Conservation (phyloP, 2,113 vertebrate genomes). For the Psittacus erithacus region DNA sequence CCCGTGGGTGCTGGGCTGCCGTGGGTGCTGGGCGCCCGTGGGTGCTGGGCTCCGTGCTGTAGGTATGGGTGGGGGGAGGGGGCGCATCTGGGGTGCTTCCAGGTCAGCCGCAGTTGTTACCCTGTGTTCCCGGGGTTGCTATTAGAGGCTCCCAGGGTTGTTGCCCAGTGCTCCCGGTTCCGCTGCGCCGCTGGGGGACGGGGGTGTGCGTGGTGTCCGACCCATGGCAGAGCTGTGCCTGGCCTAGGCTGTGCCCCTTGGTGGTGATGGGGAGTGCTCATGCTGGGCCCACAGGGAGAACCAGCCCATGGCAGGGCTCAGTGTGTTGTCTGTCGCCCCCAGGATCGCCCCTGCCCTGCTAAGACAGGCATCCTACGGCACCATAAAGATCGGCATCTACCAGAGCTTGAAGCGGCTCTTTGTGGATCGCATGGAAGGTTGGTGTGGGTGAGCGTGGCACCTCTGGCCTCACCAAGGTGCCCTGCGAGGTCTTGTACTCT, state of each 20-base stretch:
- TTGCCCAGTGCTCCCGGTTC: neutral
- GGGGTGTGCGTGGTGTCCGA: no score
- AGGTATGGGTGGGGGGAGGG: no score
- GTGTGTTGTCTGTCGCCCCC: accelerated
- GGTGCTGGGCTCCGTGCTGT: no score
- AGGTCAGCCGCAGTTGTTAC: neutral
- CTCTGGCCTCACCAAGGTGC: accelerated
- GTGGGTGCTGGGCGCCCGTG: no score
- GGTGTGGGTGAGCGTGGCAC: neutral
- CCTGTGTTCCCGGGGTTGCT: neutral
- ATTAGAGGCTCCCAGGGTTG: neutral
- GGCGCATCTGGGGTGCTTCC: no score
- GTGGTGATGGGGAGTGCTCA: accelerated
- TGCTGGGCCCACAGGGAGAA: neutral
- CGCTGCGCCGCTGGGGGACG: no score
- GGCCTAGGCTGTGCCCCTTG: no score
- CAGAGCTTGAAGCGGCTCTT: slow-evolving; percentile 94
- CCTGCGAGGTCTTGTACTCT: accelerated
- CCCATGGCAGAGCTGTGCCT: accelerated
- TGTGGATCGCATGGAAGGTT: slow-evolving; percentile 90
- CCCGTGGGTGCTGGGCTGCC: neutral
- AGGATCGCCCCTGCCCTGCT: slow-evolving; percentile 93
- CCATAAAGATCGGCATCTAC: slow-evolving; percentile 97
- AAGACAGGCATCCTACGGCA: slow-evolving; percentile 94
- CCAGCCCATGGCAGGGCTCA: accelerated